Conservation (phyloP, 1,140 invertebrate species). For the Bombus polaris region DNA sequence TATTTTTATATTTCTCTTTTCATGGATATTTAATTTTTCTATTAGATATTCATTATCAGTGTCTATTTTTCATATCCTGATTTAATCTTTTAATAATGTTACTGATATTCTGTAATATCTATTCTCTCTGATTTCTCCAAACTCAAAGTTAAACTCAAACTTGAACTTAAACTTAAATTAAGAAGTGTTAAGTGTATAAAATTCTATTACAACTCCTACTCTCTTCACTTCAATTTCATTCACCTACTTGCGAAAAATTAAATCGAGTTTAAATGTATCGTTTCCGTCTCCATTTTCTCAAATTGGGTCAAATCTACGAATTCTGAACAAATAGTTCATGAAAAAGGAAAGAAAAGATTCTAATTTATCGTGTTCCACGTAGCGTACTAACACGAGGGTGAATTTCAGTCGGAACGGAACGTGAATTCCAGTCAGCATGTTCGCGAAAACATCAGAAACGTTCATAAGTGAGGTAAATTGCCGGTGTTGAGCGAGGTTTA, state of each 20-base stretch:
- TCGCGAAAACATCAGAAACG: conserved; percentile 16
- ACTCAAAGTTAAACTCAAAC: not conserved
- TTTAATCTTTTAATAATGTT: not conserved
- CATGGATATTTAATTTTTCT: not conserved
- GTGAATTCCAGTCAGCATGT: conserved; percentile 5
- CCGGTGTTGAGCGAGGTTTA: conserved; percentile 25
- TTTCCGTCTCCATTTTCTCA: no score
- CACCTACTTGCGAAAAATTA: not conserved
- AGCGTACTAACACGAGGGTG: not conserved
- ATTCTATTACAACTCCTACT: not conserved
- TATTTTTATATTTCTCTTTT: not conserved
- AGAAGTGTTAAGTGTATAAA: not conserved
- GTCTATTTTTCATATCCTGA: not conserved
- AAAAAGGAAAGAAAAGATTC: not conserved
- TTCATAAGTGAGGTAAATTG: conserved; percentile 32
- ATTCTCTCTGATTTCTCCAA: not conserved
- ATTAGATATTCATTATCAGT: not conserved
- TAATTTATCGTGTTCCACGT: not conserved
- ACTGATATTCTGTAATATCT: not conserved
- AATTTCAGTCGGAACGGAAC: no score
- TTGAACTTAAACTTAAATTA: not conserved
- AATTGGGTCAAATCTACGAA: not conserved
- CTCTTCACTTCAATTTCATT: not conserved
- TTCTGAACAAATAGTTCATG: not conserved
- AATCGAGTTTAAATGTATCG: not conserved